Base-by-base conservation (phyloP, 2,113 vertebrate genomes). In the Tylochromis polylepis region DNA sequence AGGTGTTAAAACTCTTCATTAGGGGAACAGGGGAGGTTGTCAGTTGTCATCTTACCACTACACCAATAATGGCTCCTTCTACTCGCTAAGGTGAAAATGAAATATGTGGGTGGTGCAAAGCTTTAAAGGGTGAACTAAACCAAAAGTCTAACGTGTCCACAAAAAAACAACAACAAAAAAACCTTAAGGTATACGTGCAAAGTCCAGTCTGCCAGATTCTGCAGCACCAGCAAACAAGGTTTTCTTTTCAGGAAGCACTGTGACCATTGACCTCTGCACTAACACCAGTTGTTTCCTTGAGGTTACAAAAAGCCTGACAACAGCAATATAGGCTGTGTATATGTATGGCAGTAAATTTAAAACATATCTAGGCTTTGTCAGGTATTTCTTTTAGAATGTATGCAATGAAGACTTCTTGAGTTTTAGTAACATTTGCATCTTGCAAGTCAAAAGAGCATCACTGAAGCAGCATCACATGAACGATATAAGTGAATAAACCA, bases 191-290 rank as follows among this genome's bases (percentile, higher is more conserved):
- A 77, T 3, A 18, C 18, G 11, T 77, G 27, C 24, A 51, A 51
- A 31, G 43, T 51, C 27, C 49, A 51, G 43, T 77, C 24, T 77
- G 43, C 24, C 16, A 20, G 70, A 77, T 77, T 77, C 43, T 77
- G 43, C 70, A 77, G 9, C 24, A 55, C 75, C 79, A 36, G 72
- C 56, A 43, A 82, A 58, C 56, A 11, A 46, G 80, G 36, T 56
- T 65, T 38, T 41, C 36, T 57, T 62, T 59, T 65, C 34, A 59
- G 36, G 58, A 51, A 57, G 53, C 81, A 11, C 15, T 29, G 20
- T 82, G 79, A 92, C 77, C 83, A 78, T 24, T 85, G 83, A 90
- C 90, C 82, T 90, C 51, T 87, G 75, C 82, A 85, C 78, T 75
- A 38, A 51, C 70, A 49, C 79, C 34, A 93, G 87, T 90, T 94